Base-by-base conservation (phyloP, 1,140 invertebrate genomes). In the Drosophila subobscura region DNA sequence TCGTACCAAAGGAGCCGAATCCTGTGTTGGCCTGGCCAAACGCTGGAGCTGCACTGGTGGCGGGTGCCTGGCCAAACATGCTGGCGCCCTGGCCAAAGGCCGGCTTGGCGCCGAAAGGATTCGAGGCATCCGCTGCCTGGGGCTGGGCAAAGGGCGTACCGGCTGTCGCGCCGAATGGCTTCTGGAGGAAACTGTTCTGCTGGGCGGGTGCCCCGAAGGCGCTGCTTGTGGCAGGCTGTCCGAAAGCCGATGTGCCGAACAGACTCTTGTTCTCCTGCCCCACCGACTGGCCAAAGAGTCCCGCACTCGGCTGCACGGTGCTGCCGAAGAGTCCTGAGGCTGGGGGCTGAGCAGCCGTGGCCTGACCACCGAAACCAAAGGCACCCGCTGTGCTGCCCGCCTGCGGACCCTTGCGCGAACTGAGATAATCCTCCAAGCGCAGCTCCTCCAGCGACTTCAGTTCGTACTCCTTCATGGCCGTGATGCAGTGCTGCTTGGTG, bases 381-480 rank as follows among this genome's bases (percentile, higher is more conserved):
- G 50, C 66, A 67, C 90, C 71, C 73, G 92, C n/a, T 40, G 92
- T 92, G 2, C 89, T 91, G 53, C 89, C 84, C 16, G 77, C 72
- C 55, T 91, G 80, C 4, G 92, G 92, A 37, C 97, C 97, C 93
- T 99, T 99, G 8, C 98, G 92, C 56, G 97, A 97, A 8, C 96
- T 96, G 37, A 93, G 91, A 92, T 99, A 99, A 93, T 99, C 98
- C 92, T 99, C 98, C 23, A 97, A 92, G 49, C 98, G 93, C 1
- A 99, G 92, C 92, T 99, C 98, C 92, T 99, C 98, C 23, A 99
- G 92, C 1, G 97, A 98, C 93, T 99, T 99, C 22, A 89, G 92
- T 89, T 99, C 98, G 92, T 99, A 99, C 88, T 99, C 98, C 93
- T 99, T 98, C 98, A 99, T 99, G 65, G 96, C 97, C 4, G 97